Base-by-base conservation (phyloP, 2,113 vertebrate genomes). In the Nerophis ophidion region DNA sequence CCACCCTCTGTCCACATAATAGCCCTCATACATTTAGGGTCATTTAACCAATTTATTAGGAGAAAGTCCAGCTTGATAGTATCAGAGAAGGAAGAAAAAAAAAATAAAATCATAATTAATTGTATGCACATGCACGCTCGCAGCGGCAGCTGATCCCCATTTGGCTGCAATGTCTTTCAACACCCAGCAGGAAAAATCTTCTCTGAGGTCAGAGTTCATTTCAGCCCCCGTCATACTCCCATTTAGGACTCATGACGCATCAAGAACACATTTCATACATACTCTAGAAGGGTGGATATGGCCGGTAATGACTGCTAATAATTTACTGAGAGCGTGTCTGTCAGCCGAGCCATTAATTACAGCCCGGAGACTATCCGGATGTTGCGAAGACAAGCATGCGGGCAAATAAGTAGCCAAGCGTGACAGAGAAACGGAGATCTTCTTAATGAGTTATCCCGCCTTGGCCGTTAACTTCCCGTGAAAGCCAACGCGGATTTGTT, bases 11-110 rank as follows among this genome's bases (percentile, higher is more conserved):
- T 84, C 81, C 79, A 80, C 75, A 92, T 93, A 92, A 92, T 90
- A 91, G 91, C 90, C 84, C 76, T 70, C 83, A 71, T 92, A 93
- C 91, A 96, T 94, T 93, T 90, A 87, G 90, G 89, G 86, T 80
- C 80, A 85, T 81, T 87, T 33, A 63, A 75, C 57, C 69, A 76
- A 86, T 86, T 86, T 83, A 83, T 81, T 26, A 26, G 26, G 26
- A 26, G 26, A 86, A 72, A 82, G 77, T 76, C 74, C 64, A 60
- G 80, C 72, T 76, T 77, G 71, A 81, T 44, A 44, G 17, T 84
- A 80, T 60, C 26, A 26, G 26, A 4, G 4, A 26, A 26, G 13
- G 33, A n/a, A 40, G n/a, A 46, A 47, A 40, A 61, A 38, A 11
- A 33, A 48, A 34, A 48, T 52, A 14, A 51, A 9, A 5, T 72